Percentiles rank a stretch among this genome's conserved stretches.
phyloP scores from a whole-genome alignment of 2,797 vertebrate genomes.

The Sylvia borin region DNA sequence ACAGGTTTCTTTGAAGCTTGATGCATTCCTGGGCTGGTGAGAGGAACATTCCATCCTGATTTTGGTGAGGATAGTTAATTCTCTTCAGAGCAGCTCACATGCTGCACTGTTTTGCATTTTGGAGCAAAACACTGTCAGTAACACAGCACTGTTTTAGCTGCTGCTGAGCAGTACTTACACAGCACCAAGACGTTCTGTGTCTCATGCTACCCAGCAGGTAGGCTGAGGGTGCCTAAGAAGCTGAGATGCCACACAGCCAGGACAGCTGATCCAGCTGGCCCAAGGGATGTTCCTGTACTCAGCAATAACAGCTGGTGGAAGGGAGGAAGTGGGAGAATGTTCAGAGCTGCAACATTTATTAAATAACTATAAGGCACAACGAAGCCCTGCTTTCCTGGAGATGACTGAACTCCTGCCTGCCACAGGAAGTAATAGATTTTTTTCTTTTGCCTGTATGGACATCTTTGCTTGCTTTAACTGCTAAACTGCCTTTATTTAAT shows the following conservation, averaged over 20 bases:
- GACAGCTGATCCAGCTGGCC: neutral
- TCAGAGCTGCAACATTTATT: fast-evolving
- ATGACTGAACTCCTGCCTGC: neutral
- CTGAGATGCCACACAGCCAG: neutral
- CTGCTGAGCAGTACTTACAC: neutral
- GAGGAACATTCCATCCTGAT: neutral
- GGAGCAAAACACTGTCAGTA: neutral
- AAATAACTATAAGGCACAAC: fast-evolving
- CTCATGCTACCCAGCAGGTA: neutral
- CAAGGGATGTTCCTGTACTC: neutral
- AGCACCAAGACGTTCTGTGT: neutral
- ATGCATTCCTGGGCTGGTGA: neutral
- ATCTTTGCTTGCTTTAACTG: neutral
- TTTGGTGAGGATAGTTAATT: neutral
- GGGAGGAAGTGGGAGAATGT: neutral
- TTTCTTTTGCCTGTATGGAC: too few relatives aligned
- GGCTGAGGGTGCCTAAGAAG: neutral
- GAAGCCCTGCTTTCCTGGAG: neutral
- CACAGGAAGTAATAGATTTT: neutral
- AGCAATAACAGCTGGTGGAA: neutral
- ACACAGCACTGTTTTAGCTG: neutral
- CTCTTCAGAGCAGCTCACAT: neutral
- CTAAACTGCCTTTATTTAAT: neutral
- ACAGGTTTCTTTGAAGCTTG: neutral
- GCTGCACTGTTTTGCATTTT: neutral